Percentiles rank a stretch among this genome's conserved stretches.
These are phyloP conservation scores for Meleagris gallopavo DNA, from an alignment of 2,113 vertebrate species.

Conservation along the genomic window DNA sequence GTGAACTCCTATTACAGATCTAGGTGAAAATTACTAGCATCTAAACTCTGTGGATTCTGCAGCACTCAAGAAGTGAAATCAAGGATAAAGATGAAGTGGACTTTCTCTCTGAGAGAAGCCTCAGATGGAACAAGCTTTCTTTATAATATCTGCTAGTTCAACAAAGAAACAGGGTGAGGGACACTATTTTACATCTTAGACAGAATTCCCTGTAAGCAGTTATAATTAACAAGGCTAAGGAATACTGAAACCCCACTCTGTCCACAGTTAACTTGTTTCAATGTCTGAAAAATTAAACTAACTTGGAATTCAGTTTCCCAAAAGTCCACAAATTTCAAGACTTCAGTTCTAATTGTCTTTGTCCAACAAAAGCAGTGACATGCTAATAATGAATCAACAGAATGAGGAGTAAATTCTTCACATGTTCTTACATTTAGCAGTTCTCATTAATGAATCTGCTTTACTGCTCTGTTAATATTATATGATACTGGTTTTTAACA, in stretches of 20 bases:
- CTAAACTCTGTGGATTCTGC: background rate
- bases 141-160: too few species aligned
- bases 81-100: slow-evolving; percentile 19
- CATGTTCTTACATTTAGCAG: background rate
- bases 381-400: background rate
- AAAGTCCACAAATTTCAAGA: background rate
- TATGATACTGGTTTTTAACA: background rate
- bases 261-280: background rate
- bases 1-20: background rate
- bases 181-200: background rate
- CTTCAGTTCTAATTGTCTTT: background rate
- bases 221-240: background rate
- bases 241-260: background rate
- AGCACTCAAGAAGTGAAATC: slow-evolving; percentile 8
- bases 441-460: background rate
- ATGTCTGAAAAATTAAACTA: background rate
- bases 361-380: background rate
- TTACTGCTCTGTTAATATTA: background rate
- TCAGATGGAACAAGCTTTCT: background rate
- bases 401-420: background rate
- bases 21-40: background rate
- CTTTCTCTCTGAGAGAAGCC: background rate
- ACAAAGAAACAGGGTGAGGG: background rate
- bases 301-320: background rate
- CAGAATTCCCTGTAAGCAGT: background rate